Conservation (phyloP, 1,140 invertebrate species). For the Drosophila nebulosa region DNA sequence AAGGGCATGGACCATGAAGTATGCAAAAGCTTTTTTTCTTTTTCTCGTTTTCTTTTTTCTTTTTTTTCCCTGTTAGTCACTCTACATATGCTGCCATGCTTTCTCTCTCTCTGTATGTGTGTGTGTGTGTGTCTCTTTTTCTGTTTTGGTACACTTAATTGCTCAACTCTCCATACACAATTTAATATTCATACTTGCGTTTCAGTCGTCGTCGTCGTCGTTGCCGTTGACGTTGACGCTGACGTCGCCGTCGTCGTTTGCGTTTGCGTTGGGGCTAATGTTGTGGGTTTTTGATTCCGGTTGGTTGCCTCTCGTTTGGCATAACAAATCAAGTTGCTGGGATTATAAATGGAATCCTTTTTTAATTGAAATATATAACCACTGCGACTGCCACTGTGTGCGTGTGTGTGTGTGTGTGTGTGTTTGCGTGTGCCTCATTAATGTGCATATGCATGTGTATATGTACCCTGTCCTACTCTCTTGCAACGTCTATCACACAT, state of each 20-base stretch:
- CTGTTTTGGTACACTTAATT: slow-evolving; percentile 41
- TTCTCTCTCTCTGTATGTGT: neutral
- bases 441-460: slow-evolving; percentile 26
- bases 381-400: slow-evolving; percentile 6
- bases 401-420: slow-evolving; percentile 21
- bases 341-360: slow-evolving; percentile 73
- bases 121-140: neutral
- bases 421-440: slow-evolving; percentile 59
- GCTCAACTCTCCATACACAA: slow-evolving; percentile 69
- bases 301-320: slow-evolving; percentile 36
- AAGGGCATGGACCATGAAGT: slow-evolving; percentile 55
- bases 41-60: slow-evolving; percentile 48
- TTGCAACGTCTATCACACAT: neutral
- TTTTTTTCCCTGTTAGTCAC: slow-evolving; percentile 13
- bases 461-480: neutral
- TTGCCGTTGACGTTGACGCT: neutral
- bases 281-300: slow-evolving; percentile 34
- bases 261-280: slow-evolving; percentile 50
- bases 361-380: slow-evolving; percentile 75
- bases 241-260: neutral
- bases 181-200: slow-evolving; percentile 78
- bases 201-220: slow-evolving; percentile 40
- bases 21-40: slow-evolving; percentile 69
- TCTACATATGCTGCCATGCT: neutral
- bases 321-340: slow-evolving; percentile 64